Evolutionary conservation across 1,140 invertebrate genomes (phyloP), one percentile per base, ranked within the genome.

Genomic region (Wasmannia auropunctata): DNA sequence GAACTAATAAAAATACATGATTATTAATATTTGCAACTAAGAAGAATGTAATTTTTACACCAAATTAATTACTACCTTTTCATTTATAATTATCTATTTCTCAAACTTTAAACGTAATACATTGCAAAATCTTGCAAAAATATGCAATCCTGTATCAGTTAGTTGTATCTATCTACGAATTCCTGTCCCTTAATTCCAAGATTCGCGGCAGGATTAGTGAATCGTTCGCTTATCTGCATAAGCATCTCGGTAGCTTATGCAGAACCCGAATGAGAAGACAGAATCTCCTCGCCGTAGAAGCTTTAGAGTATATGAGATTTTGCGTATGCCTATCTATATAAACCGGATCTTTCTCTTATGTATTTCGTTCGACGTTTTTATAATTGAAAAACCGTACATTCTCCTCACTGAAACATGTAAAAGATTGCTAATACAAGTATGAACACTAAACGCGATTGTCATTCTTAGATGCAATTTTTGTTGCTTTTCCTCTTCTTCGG

Each of bases 201-300:
- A 85, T 88, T 85, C 67, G 81, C 80, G 65, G 19, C 60, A 40
- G 58, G 72, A 80, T 51, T 72, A 56, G 51, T 63, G 86, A 43
- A 87, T 65, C 75, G 81, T 84, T 86, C 79, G 74, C 87, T 92
- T 91, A 92, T 92, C 91, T 91, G 86, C 91, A 90, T 92, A 92
- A 92, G 89, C 87, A 92, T 92, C 90, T 90, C 88, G 86, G 87
- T 87, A 90, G 86, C 74, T 40, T 46, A 28, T 74, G 67, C 77
- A 75, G 58, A 62, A 81, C 19, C 56, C 34, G 58, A 88, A 88
- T 51, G 56, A 80, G 74, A 76, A 72, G 43, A 63, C 22, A 46
- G 28, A 37, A 54, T 76, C 70, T 46, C 65, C 16, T 85, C 69
- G 14, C 43, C 10, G 49, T 34, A 16, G 76, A 79, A 69, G 56